Percentiles rank a stretch among this genome's conserved stretches.
Evolutionary conservation across 2,888 invertebrate species (phyloP).

Genomic region (Dryobotodes eremita): DNA sequence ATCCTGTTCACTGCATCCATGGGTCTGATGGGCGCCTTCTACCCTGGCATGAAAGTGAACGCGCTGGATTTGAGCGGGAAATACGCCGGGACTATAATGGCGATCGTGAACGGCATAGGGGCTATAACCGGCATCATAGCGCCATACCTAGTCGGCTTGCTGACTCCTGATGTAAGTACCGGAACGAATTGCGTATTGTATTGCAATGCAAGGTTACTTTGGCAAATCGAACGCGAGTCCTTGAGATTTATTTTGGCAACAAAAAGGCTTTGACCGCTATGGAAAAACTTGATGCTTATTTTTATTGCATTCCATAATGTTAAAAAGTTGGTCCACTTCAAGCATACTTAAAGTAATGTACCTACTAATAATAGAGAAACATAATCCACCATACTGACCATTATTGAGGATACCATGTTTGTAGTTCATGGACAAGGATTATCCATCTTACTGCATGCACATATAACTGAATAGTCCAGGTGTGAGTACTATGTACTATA

Average conservation of each 20-base stretch:
- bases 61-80: conserved; percentile 92
- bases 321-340: not conserved
- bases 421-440: not conserved
- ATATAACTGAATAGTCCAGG: too few species aligned
- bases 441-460: not conserved
- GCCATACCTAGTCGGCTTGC: conserved; percentile 92
- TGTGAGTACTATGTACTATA: too few species aligned
- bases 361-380: conserved; percentile 11
- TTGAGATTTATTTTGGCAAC: conserved; percentile 49
- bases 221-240: conserved; percentile 33
- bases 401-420: not conserved
- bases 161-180: conserved; percentile 92
- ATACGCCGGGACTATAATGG: conserved; percentile 93
- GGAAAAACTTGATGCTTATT: conserved; percentile 23
- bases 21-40: conserved; percentile 93
- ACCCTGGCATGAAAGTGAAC: conserved; percentile 93
- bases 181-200: conserved; percentile 64
- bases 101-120: conserved; percentile 93
- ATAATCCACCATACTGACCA: not conserved
- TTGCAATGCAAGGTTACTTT: conserved; percentile 57
- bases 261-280: conserved; percentile 42
- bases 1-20: conserved; percentile 92
- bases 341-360: conserved; percentile 11
- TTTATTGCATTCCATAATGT: conserved; percentile 30
- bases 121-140: conserved; percentile 93